Evolutionary conservation across 2,888 invertebrate species (phyloP).

Genomic region (Apamea crenata): DNA sequence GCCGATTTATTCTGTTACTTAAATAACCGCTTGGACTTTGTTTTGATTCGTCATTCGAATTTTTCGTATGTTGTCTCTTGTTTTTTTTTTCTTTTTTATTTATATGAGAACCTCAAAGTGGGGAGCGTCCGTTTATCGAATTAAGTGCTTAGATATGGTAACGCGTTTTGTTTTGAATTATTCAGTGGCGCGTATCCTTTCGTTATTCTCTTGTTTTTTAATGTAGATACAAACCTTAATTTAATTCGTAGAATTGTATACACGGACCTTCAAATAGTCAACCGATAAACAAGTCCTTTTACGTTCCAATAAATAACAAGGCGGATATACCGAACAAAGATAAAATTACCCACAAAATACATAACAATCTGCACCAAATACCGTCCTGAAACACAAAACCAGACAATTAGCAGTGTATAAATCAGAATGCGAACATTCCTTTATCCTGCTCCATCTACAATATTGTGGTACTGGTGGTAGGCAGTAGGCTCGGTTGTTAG

Average conservation of each 20-base stretch:
- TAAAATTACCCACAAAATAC: constrained; percentile 24
- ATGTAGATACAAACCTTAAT: neutral
- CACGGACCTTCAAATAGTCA: constrained; percentile 1
- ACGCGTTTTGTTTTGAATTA: constrained; percentile 43
- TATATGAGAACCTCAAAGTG: constrained; percentile 43
- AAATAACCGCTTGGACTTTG: constrained; percentile 71
- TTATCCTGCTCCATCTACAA: constrained; percentile 57
- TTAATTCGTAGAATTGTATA: neutral
- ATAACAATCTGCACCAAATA: constrained; percentile 40
- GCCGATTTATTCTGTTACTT: constrained; percentile 81
- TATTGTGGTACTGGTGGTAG: constrained; percentile 53
- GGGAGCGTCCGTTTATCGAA: constrained; percentile 57
- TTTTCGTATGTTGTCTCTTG: constrained; percentile 55
- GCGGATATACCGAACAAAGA: constrained; percentile 18
- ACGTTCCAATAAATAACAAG: constrained; percentile 24
- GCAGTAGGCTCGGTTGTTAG: constrained; percentile 68
- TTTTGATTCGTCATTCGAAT: constrained; percentile 76
- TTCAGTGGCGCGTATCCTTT: constrained; percentile 25
- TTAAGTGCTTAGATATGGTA: constrained; percentile 56
- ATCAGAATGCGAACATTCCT: constrained; percentile 60
- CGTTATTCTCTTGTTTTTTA: constrained; percentile 1
- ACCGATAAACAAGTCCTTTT: constrained; percentile 10
- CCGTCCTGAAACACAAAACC: constrained; percentile 56
- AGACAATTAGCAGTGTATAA: constrained; percentile 57
- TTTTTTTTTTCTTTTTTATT: constrained; percentile 23